Evolutionary conservation across 2,888 invertebrate species (phyloP).

Genomic region (Caenorhabditis doughertyi): DNA sequence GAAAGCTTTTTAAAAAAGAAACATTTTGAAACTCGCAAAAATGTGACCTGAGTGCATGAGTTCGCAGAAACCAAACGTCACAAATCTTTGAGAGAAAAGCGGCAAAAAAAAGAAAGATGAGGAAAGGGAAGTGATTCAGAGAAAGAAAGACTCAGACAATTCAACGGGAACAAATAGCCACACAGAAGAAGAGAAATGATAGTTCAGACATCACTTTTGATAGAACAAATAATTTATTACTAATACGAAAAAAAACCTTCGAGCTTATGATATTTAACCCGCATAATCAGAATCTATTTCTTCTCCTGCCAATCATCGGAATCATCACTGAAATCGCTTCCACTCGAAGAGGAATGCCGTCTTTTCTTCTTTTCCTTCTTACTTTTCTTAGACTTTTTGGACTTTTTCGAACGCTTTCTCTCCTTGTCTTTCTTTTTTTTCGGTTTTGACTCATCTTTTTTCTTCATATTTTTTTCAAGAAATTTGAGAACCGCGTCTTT

Average conservation of each 20-base stretch:
- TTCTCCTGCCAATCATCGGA: conserved; percentile 48
- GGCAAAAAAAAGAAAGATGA: not conserved
- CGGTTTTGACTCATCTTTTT: conserved; percentile 43
- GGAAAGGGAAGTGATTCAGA: conserved; percentile 9
- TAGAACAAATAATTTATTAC: not conserved
- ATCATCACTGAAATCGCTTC: conserved; percentile 17
- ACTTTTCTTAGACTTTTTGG: conserved; percentile 43
- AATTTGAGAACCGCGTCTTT: conserved; percentile 64
- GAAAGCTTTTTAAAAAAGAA: not conserved
- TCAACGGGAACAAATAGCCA: conserved; percentile 41
- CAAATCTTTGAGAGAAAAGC: conserved; percentile 33
- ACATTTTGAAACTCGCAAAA: conserved; percentile 33
- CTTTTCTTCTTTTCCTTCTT: conserved; percentile 36
- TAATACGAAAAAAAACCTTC: not conserved
- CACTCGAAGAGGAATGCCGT: conserved; percentile 1
- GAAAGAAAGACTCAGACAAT: conserved; percentile 36
- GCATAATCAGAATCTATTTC: conserved; percentile 13
- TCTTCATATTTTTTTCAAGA: conserved; percentile 67
- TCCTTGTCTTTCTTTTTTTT: conserved; percentile 55
- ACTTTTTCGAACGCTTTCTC: conserved; percentile 41
- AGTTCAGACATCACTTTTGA: conserved; percentile 43
- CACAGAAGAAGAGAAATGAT: conserved; percentile 11
- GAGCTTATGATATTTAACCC: not conserved
- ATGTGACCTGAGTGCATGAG: conserved; percentile 51
- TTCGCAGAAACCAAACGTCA: conserved; percentile 49